Base-by-base conservation (phyloP, 2,797 vertebrate genomes). In the Aplochiton taeniatus region DNA sequence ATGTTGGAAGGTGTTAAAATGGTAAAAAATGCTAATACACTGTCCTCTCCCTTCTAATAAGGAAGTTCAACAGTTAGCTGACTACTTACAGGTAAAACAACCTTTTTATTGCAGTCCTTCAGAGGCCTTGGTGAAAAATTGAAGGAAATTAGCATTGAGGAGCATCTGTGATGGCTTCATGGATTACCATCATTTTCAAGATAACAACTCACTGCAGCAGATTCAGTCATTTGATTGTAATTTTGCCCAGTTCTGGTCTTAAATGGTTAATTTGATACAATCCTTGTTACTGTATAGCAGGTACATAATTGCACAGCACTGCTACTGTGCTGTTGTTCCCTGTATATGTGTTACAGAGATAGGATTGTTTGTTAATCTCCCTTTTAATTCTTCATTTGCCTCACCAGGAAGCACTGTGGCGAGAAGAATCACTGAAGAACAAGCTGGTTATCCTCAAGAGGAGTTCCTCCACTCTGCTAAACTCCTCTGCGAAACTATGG, bases 351-450 rank as follows among this genome's bases (percentile, higher is more conserved):
- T 31, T 31, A 31, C 31, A 31, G 2, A 31, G 31, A 31, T 31
- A 31, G 2, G 6, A 31, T 31, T 31, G 31, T 31, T 31, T 31
- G 31, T 31, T 31, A 6, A 2, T 31, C 31, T 31, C 31, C 31
- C 31, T 31, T 31, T 31, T 31, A 31, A 31, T 31, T 31, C 6
- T 31, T 31, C 6, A 63, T 61, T 49, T 64, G 42, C 41, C 46
- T 58, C 31, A 13, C n/a, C 78, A 94, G 93, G 93, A 93, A 76
- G 91, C 91, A 17, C 72, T 94, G 75, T 88, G 86, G 79, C 88
- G 92, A 75, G 93, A 94, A 74, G 88, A 88, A 50, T 65, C 65
- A 0, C 13, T 92, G 75, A 92, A 88, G 77, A 86, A 89, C 75
- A 94, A 94, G 81, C 78, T 94, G 43, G 68, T 73, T 0, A 45